Conservation (phyloP, 2,888 invertebrate genomes). For the Tortricodes alternella region DNA sequence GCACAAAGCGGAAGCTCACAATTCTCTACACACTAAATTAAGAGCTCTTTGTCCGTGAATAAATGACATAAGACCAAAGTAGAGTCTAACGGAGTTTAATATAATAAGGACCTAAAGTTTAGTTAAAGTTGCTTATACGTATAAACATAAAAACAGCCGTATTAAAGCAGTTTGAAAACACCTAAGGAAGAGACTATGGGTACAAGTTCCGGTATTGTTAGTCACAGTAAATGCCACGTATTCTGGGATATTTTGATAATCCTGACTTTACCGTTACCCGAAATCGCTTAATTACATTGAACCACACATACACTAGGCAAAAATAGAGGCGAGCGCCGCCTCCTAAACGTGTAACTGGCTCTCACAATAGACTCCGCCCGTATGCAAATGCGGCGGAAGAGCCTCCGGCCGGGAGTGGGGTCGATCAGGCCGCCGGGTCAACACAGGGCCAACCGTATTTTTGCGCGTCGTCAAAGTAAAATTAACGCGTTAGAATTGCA, state of each 20-base stretch:
- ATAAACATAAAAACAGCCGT: too few relatives aligned
- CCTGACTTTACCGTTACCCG: background rate
- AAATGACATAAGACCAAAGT: conserved; percentile 30
- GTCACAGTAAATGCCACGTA: too few relatives aligned
- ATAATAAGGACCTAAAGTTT: background rate
- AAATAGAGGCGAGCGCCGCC: conserved; percentile 52
- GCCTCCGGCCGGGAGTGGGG: conserved; percentile 53
- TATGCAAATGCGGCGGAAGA: conserved; percentile 72
- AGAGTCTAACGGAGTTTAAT: background rate
- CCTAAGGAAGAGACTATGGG: too few relatives aligned
- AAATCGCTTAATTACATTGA: background rate
- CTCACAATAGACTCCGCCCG: conserved; percentile 69
- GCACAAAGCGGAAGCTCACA: conserved; percentile 40
- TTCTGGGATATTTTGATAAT: background rate
- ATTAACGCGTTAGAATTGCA: conserved; percentile 81
- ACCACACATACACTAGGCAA: conserved; percentile 31
- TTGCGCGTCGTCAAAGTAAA: conserved; percentile 78
- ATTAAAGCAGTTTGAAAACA: too few relatives aligned
- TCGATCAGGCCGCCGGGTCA: conserved; percentile 49
- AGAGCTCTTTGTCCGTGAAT: conserved; percentile 47
- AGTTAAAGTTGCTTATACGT: too few relatives aligned
- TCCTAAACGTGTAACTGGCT: conserved; percentile 61
- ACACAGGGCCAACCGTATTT: conserved; percentile 66
- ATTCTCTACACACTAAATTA: conserved; percentile 48
- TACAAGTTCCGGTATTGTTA: too few relatives aligned